phyloP scores from a whole-genome alignment of 92 coral and sea anemone genomes.

The Heliopora coerulea region DNA sequence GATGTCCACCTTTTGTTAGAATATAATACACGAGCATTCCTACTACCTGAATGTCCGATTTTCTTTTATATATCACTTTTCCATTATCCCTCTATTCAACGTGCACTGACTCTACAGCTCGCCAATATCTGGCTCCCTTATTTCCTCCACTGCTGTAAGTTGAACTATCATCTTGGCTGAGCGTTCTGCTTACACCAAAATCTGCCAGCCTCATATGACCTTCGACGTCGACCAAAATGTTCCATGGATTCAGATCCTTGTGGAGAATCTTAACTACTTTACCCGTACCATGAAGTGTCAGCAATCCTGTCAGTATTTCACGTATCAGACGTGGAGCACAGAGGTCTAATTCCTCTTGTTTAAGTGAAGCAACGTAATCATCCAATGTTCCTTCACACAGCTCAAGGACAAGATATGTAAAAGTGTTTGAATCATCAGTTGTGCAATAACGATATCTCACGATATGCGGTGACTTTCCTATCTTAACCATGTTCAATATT shows the following conservation, averaged over 20 bases:
- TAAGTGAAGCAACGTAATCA: slow-evolving; percentile 5
- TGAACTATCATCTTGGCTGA: slow-evolving; percentile 5
- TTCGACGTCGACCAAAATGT: slow-evolving; percentile 19
- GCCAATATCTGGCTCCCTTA: slow-evolving; percentile 15
- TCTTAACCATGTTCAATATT: slow-evolving; percentile 5
- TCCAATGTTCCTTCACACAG: slow-evolving; percentile 17
- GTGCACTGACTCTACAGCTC: slow-evolving; percentile 16
- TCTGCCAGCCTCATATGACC: slow-evolving; percentile 6
- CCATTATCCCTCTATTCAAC: slow-evolving; percentile 1
- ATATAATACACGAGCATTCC: slow-evolving; percentile 17
- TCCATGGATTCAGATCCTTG: slow-evolving; percentile 21
- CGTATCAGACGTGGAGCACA: slow-evolving; percentile 4
- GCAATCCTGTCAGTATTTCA: slow-evolving; percentile 14
- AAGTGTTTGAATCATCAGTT: neutral
- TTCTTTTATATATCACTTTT: neutral
- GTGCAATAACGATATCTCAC: slow-evolving; percentile 10
- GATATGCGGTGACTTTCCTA: slow-evolving; percentile 14
- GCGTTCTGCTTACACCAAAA: slow-evolving; percentile 14
- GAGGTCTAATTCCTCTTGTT: neutral
- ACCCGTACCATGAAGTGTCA: neutral
- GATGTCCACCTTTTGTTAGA: slow-evolving; percentile 19
- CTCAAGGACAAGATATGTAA: slow-evolving; percentile 15
- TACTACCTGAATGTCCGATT: slow-evolving; percentile 22
- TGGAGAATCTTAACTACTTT: slow-evolving; percentile 3
- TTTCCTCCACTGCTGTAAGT: neutral